phyloP scores from a whole-genome alignment of 2,888 invertebrate species.

The Eupithecia subumbrata region DNA sequence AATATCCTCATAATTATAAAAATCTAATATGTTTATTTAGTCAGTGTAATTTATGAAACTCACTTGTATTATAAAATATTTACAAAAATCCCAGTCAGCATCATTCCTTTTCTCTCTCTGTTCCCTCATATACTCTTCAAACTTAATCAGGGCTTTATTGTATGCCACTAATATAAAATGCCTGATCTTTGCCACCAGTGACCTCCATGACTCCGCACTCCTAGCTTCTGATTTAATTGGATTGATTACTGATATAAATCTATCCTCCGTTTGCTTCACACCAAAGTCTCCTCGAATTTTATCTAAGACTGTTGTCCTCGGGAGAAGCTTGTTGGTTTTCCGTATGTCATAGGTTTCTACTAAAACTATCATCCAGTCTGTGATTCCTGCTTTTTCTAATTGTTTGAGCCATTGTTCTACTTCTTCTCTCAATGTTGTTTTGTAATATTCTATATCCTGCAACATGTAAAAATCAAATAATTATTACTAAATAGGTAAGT shows the following conservation, averaged over 20 bases:
- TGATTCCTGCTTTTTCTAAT: slow-evolving; percentile 88
- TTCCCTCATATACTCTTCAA: slow-evolving; percentile 95
- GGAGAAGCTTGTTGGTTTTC: slow-evolving; percentile 95
- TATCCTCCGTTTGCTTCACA: slow-evolving; percentile 90
- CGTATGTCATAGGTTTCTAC: slow-evolving; percentile 96
- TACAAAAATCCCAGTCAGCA: slow-evolving; percentile 96
- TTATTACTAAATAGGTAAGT: background rate
- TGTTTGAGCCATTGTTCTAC: slow-evolving; percentile 94
- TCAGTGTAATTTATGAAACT: slow-evolving; percentile 35
- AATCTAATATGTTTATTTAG: background rate
- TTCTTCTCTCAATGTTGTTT: slow-evolving; percentile 93
- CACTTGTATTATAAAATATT: slow-evolving; percentile 96
- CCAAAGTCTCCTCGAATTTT: slow-evolving; percentile 98
- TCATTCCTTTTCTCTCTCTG: slow-evolving; percentile 96
- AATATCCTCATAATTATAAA: background rate
- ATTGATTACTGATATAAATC: slow-evolving; percentile 95
- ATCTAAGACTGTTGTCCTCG: slow-evolving; percentile 96
- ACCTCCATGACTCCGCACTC: slow-evolving; percentile 95
- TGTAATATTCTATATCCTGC: slow-evolving; percentile 96
- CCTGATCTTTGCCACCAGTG: slow-evolving; percentile 91
- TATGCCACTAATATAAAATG: slow-evolving; percentile 93
- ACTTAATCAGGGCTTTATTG: slow-evolving; percentile 92
- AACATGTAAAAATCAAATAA: slow-evolving; percentile 40
- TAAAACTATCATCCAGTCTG: slow-evolving; percentile 96
- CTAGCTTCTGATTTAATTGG: slow-evolving; percentile 95